Conservation (phyloP, 2,888 invertebrate genomes). For the Carpatolechia fugitivella region DNA sequence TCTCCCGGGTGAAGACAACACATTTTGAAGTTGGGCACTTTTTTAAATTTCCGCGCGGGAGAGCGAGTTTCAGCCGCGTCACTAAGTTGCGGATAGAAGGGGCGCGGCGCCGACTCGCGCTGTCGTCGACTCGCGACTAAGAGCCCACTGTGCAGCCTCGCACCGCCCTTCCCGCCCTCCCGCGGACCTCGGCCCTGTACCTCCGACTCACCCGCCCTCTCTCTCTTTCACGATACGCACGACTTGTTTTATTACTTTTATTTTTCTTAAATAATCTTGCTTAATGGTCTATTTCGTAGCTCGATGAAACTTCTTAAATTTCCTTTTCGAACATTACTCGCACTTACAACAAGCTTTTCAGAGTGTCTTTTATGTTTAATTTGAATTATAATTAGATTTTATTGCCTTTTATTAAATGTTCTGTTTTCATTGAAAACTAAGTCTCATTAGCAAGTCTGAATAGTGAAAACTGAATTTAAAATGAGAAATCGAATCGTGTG, state of each 20-base stretch:
- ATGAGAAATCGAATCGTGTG: neutral
- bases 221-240: slow-evolving; percentile 57
- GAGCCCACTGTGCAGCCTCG: slow-evolving; percentile 34
- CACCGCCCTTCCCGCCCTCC: slow-evolving; percentile 49
- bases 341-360: slow-evolving; percentile 41
- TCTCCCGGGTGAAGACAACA: slow-evolving; percentile 26
- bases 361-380: slow-evolving; percentile 28
- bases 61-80: slow-evolving; percentile 16
- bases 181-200: no score
- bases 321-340: slow-evolving; percentile 44
- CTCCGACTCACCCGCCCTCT: slow-evolving; percentile 21
- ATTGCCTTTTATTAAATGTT: neutral
- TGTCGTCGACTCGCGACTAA: slow-evolving; percentile 55
- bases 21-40: slow-evolving; percentile 36
- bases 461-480: neutral
- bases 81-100: slow-evolving; percentile 28
- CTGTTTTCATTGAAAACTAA: neutral
- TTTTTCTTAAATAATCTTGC: slow-evolving; percentile 74
- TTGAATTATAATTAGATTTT: slow-evolving; percentile 13
- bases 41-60: slow-evolving; percentile 30
- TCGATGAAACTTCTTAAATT: slow-evolving; percentile 61
- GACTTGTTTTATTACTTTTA: slow-evolving; percentile 72
- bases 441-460: neutral
- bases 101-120: slow-evolving; percentile 28
- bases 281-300: slow-evolving; percentile 66